Evolutionary conservation across 2,888 invertebrate species (phyloP).

Genomic region (Drosophila paranaensis): DNA sequence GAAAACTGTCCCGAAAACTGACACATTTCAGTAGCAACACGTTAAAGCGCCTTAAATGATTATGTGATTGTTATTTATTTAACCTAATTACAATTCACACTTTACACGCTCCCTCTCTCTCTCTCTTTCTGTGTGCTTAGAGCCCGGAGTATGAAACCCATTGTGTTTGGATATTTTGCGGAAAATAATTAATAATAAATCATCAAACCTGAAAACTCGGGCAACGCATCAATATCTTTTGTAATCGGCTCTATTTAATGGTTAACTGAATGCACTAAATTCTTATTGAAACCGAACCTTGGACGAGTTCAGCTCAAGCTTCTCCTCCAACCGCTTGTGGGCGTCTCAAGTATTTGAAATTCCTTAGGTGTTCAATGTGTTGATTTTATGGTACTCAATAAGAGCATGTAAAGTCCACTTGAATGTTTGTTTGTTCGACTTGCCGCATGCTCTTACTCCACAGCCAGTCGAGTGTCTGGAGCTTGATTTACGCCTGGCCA

Average conservation of each 20-base stretch:
- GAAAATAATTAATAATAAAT: constrained; percentile 39
- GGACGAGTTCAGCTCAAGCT: background rate
- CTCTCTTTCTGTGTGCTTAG: background rate
- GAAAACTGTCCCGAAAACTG: constrained; percentile 5
- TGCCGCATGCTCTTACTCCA: constrained; percentile 9
- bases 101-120: background rate
- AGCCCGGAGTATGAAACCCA: background rate
- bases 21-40: constrained; percentile 8
- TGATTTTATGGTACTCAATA: constrained; percentile 15
- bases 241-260: constrained; percentile 5
- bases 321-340: background rate
- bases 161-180: constrained; percentile 18
- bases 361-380: constrained; percentile 23
- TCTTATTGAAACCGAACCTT: background rate
- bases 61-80: constrained; percentile 49
- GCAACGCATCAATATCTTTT: constrained; percentile 35
- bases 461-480: constrained; percentile 3
- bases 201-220: constrained; percentile 19
- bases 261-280: background rate
- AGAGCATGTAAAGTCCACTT: constrained; percentile 6
- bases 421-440: constrained; percentile 15
- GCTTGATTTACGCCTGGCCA: constrained; percentile 65
- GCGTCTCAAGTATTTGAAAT: constrained; percentile 2
- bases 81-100: constrained; percentile 27
- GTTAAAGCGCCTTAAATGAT: constrained; percentile 8